Percentiles rank a stretch among this genome's conserved stretches.
phyloP scores from a whole-genome alignment of 2,888 invertebrate species.

The Drosophila maculinotata region DNA sequence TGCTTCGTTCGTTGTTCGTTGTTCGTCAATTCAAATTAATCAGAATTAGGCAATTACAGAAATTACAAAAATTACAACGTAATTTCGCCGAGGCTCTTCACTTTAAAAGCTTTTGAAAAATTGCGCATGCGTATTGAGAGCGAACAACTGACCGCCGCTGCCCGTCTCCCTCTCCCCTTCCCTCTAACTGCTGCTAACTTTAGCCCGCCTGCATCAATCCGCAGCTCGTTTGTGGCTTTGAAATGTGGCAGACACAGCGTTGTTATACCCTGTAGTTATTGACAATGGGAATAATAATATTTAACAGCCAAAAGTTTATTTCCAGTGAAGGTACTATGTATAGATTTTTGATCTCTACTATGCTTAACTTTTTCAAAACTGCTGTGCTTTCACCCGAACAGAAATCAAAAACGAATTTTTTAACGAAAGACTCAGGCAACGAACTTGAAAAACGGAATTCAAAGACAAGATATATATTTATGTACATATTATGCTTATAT shows the following conservation, averaged over 20 bases:
- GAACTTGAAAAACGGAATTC: constrained; percentile 43
- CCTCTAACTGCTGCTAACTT: too few species aligned
- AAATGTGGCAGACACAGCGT: constrained; percentile 2
- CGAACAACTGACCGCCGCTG: constrained; percentile 19
- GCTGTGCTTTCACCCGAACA: too few species aligned
- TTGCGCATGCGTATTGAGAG: constrained; percentile 73
- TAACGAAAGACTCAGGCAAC: constrained; percentile 58
- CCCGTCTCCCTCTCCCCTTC: not conserved
- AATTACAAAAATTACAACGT: constrained; percentile 84
- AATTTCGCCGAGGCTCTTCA: constrained; percentile 75
- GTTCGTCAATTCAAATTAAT: constrained; percentile 82
- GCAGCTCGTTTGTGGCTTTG: constrained; percentile 52
- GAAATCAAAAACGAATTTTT: too few species aligned
- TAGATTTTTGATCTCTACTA: too few species aligned
- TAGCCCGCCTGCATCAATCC: constrained; percentile 14
- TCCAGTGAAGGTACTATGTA: too few species aligned
- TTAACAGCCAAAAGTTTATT: too few species aligned
- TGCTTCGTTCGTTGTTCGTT: constrained; percentile 9
- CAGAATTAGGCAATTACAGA: constrained; percentile 84
- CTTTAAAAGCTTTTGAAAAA: constrained; percentile 80
- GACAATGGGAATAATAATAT: not conserved
- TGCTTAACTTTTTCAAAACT: too few species aligned
- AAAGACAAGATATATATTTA: too few species aligned
- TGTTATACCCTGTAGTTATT: constrained; percentile 1
- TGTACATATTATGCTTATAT: too few species aligned